phyloP scores from a whole-genome alignment of 2,797 vertebrate species.

The Phataginus tricuspis region DNA sequence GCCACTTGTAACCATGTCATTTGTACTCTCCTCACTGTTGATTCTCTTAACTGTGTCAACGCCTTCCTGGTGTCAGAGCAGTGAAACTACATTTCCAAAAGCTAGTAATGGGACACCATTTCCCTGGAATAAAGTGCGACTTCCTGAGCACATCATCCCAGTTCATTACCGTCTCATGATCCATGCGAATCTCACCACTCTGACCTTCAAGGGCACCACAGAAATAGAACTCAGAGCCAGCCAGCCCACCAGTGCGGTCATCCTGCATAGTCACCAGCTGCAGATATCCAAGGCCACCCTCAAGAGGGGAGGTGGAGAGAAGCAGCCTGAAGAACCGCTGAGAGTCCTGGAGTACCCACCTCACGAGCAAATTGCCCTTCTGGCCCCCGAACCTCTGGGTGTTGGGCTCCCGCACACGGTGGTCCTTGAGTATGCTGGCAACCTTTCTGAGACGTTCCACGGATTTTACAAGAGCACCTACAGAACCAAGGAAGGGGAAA shows the following conservation, averaged over 20 bases:
- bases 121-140: slow-evolving; percentile 92
- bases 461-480: slow-evolving; percentile 97
- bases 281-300: slow-evolving; percentile 85
- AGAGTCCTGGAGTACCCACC: slow-evolving; percentile 87
- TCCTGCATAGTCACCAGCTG: slow-evolving; percentile 91
- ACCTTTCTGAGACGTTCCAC: slow-evolving; percentile 91
- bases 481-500: slow-evolving; percentile 89
- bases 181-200: slow-evolving; percentile 93
- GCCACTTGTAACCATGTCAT: neutral
- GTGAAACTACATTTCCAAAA: slow-evolving; percentile 57
- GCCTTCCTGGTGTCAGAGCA: neutral
- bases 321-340: slow-evolving; percentile 34
- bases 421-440: slow-evolving; percentile 88
- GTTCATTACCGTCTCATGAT: slow-evolving; percentile 91
- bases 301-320: slow-evolving; percentile 65
- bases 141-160: slow-evolving; percentile 88
- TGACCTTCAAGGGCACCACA: slow-evolving; percentile 88
- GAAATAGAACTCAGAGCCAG: slow-evolving; percentile 88
- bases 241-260: slow-evolving; percentile 85
- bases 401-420: slow-evolving; percentile 87
- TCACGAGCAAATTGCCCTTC: slow-evolving; percentile 91
- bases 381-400: slow-evolving; percentile 82
- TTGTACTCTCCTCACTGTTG: neutral
- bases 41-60: slow-evolving; percentile 15
- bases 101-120: slow-evolving; percentile 85